Evolutionary conservation across 2,113 vertebrate species (phyloP).

Genomic region (Piliocolobus tephrosceles): DNA sequence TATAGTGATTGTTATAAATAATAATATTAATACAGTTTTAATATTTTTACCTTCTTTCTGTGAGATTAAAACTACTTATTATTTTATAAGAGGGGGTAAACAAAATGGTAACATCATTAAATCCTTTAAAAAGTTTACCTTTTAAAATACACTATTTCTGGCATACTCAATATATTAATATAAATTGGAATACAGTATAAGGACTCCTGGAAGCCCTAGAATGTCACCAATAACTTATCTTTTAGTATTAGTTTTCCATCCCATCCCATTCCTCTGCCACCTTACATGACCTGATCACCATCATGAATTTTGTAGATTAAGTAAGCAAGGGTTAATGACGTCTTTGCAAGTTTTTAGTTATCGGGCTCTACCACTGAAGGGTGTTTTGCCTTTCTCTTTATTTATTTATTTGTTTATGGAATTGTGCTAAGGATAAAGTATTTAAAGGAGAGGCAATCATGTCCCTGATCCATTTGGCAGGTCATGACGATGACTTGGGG

Average conservation of each 20-base stretch:
- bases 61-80: background rate
- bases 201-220: background rate
- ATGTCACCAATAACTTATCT: background rate
- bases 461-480: background rate
- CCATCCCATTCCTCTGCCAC: background rate
- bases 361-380: background rate
- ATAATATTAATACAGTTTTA: background rate
- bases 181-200: background rate
- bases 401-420: background rate
- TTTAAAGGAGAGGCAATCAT: background rate
- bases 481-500: background rate
- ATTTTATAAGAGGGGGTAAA: background rate
- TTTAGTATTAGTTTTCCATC: background rate
- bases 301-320: background rate
- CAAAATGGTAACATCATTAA: background rate
- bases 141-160: background rate
- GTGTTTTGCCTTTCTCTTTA: background rate
- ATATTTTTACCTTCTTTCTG: background rate
- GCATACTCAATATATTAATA: background rate
- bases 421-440: background rate
- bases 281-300: background rate
- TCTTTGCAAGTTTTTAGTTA: background rate
- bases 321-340: background rate
- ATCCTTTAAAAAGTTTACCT: background rate
- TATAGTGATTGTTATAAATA: background rate